Base-by-base conservation (phyloP, 2,113 vertebrate genomes). In the Trochalopteron elliotii region DNA sequence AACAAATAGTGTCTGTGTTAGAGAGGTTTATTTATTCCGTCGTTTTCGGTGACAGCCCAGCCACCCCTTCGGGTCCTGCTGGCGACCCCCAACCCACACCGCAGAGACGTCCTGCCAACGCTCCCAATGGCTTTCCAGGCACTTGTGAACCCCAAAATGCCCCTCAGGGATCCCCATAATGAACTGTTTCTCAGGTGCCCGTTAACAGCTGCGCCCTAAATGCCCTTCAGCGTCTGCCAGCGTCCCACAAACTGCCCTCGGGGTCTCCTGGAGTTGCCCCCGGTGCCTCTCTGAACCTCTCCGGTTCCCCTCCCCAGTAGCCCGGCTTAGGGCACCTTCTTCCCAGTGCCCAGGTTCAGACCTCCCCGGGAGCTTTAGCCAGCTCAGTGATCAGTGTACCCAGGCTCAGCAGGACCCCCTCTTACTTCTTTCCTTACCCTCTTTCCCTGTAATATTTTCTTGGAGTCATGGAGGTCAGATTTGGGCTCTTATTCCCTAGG, bases 41-140 rank as follows among this genome's bases (percentile, higher is more conserved):
- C 60, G 19, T 81, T 89, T 74, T 82, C 39, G 28, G 31, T 89
- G 68, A 67, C 60, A 74, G 52, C 28, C 19, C 14, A 9, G 1
- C 15, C 23, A 6, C 20, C n/a, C 23, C 22, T 77, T 35, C 12
- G 10, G 22, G 57, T 21, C 24, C 3, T 67, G n/a, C 49, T 7
- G 11, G 15, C 3, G 8, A 27, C 8, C 30, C 20, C 5, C 47
- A 53, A 0, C 11, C 55, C 15, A 5, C 56, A 6, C 31, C 4
- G 28, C 42, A 27, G 61, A 28, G 56, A 24, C 20, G 9, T 45
- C 33, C 71, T 47, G 31, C 25, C 28, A 63, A 2, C 61, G 8
- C 1, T 22, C n/a, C 18, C 35, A 10, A 0, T 9, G 20, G 53
- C 35, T 68, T 37, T 75, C 45, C 52, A 3, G 17, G 52, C 44